Evolutionary conservation across 1,140 invertebrate species (phyloP).

Genomic region (Leptinotarsa lineolata): DNA sequence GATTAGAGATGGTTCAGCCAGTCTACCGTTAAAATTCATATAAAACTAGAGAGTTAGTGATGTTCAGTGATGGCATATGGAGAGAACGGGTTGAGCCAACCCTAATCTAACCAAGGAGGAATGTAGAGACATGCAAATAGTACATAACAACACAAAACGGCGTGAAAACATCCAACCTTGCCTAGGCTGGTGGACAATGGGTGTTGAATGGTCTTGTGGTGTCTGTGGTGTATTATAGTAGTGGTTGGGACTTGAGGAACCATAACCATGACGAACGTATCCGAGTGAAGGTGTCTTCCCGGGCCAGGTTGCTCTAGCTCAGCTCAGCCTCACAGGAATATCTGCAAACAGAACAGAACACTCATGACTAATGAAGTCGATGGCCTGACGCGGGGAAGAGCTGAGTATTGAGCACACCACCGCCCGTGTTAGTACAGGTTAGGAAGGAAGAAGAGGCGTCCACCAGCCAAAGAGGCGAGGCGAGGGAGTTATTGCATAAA

Average conservation of each 20-base stretch:
- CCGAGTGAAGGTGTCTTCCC: slow-evolving; percentile 31
- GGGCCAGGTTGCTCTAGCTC: slow-evolving; percentile 31
- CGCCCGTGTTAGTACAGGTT: slow-evolving; percentile 56
- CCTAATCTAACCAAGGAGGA: slow-evolving; percentile 44
- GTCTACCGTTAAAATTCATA: slow-evolving; percentile 22
- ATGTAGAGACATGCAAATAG: slow-evolving; percentile 41
- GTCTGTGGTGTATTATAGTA: slow-evolving; percentile 23
- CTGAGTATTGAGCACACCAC: slow-evolving; percentile 55
- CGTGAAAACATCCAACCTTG: slow-evolving; percentile 45
- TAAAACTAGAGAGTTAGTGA: slow-evolving; percentile 25
- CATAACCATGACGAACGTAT: slow-evolving; percentile 37
- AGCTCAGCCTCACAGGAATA: slow-evolving; percentile 55
- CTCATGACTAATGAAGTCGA: slow-evolving; percentile 54
- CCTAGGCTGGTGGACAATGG: slow-evolving; percentile 52
- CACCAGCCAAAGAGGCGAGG: slow-evolving; percentile 57
- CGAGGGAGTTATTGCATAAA: slow-evolving; percentile 83
- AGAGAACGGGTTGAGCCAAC: slow-evolving; percentile 21
- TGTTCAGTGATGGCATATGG: slow-evolving; percentile 26
- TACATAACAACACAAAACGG: slow-evolving; percentile 35
- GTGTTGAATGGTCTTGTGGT: slow-evolving; percentile 24
- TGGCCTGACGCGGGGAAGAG: slow-evolving; percentile 52
- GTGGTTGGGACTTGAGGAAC: slow-evolving; percentile 35
- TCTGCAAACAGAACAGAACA: slow-evolving; percentile 57
- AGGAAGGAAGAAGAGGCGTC: slow-evolving; percentile 54
- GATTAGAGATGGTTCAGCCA: slow-evolving; percentile 37